Conservation (phyloP, 1,140 invertebrate genomes). For the fruit fly (Drosophila melanogaster) region DNA sequence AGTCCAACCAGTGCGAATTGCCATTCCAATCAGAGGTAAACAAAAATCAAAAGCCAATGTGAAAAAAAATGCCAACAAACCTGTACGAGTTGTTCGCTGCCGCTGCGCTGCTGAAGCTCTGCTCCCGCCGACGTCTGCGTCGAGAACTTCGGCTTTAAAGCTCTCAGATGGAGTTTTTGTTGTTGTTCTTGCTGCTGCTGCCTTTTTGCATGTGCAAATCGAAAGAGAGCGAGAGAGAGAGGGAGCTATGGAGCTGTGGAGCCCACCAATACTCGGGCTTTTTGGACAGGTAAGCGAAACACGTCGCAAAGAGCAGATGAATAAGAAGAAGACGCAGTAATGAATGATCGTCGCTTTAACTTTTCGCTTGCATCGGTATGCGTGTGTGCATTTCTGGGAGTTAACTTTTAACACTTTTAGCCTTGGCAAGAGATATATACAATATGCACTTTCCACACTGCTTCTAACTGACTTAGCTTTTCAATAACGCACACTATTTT, state of each 20-base stretch:
- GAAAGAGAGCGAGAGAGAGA: conserved; percentile 11
- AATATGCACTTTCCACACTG: conserved; percentile 13
- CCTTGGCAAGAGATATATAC: conserved; percentile 1
- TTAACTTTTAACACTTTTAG: conserved; percentile 21
- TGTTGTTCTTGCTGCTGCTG: conserved; percentile 34
- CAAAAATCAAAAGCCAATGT: conserved; percentile 43
- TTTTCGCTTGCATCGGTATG: conserved; percentile 24
- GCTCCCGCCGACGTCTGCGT: conserved; percentile 30
- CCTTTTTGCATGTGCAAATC: conserved; percentile 48
- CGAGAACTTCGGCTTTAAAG: conserved; percentile 74
- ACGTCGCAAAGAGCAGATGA: conserved; percentile 43
- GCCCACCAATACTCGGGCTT: conserved; percentile 32
- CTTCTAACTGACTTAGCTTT: background rate
- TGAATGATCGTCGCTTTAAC: conserved; percentile 68
- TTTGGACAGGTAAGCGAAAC: conserved; percentile 68
- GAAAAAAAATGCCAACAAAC: conserved; percentile 63
- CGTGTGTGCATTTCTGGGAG: conserved; percentile 21
- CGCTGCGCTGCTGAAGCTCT: conserved; percentile 25
- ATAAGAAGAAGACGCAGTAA: conserved; percentile 55
- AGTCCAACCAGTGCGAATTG: conserved; percentile 28
- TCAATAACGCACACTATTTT: conserved; percentile 7
- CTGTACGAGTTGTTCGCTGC: conserved; percentile 41
- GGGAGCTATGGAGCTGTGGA: conserved; percentile 3
- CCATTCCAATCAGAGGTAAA: conserved; percentile 41
- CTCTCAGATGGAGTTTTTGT: conserved; percentile 26